Percentiles rank a stretch among this genome's conserved stretches.
Conservation (phyloP, 2,113 vertebrate genomes). For the Tenebrosternarchus preto region DNA sequence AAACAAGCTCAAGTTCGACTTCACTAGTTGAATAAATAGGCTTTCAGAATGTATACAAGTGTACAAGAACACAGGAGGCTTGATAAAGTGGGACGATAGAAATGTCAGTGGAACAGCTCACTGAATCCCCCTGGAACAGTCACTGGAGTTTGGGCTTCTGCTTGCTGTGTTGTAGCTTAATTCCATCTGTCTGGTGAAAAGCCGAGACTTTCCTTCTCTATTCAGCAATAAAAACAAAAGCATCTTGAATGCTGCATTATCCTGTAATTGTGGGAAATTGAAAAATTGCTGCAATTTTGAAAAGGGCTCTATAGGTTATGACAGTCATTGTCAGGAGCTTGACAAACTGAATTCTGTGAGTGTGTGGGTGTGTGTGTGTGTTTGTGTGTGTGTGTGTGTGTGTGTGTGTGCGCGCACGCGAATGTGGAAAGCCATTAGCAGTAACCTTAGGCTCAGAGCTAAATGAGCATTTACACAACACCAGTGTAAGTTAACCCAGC, state of each 20-base stretch:
- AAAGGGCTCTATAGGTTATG: not conserved
- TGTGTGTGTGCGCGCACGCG: not conserved
- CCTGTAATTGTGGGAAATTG: slow-evolving; percentile 9
- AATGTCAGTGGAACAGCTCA: not conserved
- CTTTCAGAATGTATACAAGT: not conserved
- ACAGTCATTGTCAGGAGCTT: not conserved
- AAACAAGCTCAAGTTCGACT: not conserved
- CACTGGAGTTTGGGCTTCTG: not conserved
- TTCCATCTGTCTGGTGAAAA: not conserved
- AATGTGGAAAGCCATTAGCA: slow-evolving; percentile 15
- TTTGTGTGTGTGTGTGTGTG: not conserved
- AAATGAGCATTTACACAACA: slow-evolving; percentile 23
- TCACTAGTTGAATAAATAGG: not conserved
- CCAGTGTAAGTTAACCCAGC: not conserved
- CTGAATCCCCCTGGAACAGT: not conserved
- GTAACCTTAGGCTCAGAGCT: slow-evolving; percentile 18
- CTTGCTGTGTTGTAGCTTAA: not conserved
- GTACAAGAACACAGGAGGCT: not conserved
- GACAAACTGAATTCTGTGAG: not conserved
- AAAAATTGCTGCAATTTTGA: slow-evolving; percentile 7
- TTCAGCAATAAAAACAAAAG: slow-evolving; percentile 16
- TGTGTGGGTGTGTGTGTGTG: slow-evolving; percentile 31
- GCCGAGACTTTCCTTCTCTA: not conserved
- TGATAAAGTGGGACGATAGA: not conserved
- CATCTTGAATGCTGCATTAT: slow-evolving; percentile 4